Evolutionary conservation across 1,140 invertebrate species (phyloP).

Genomic region (Dysdera silvatica): DNA sequence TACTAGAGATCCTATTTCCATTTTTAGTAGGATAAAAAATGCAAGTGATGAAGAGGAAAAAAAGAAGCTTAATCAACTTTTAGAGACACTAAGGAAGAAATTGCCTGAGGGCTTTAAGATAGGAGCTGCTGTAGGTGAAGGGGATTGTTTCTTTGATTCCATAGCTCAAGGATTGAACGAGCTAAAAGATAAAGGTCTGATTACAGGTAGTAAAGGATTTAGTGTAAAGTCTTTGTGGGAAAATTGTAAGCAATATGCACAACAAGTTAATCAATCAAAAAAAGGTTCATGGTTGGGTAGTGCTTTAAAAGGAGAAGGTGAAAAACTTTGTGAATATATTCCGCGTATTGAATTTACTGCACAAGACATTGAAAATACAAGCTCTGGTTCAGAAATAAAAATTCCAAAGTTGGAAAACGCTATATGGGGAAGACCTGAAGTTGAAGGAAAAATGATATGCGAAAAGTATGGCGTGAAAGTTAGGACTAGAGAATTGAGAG

Average conservation of each 20-base stretch:
- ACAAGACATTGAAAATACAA: slow-evolving; percentile 18
- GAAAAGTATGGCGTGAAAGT: slow-evolving; percentile 11
- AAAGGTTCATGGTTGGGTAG: slow-evolving; percentile 15
- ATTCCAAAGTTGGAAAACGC: slow-evolving; percentile 14
- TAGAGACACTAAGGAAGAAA: too few species aligned
- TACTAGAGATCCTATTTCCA: too few species aligned
- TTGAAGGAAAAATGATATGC: slow-evolving; percentile 21
- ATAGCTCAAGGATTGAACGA: slow-evolving; percentile 25
- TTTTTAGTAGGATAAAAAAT: too few species aligned
- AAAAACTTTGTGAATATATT: slow-evolving; percentile 6
- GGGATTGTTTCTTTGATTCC: slow-evolving; percentile 23
- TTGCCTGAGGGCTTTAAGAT: slow-evolving; percentile 18
- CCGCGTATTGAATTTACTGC: slow-evolving; percentile 21
- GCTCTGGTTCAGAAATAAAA: slow-evolving; percentile 17
- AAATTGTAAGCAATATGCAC: slow-evolving; percentile 20
- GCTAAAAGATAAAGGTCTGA: slow-evolving; percentile 18
- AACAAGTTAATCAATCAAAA: slow-evolving; percentile 9
- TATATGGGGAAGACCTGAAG: slow-evolving; percentile 20
- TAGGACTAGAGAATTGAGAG: slow-evolving; percentile 16
- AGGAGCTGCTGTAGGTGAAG: slow-evolving; percentile 19
- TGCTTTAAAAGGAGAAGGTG: slow-evolving; percentile 5
- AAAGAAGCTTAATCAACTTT: too few species aligned
- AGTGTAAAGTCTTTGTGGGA: slow-evolving; percentile 20
- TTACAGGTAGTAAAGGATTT: slow-evolving; percentile 16
- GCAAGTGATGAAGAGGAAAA: too few species aligned